Conservation (phyloP, 2,113 vertebrate genomes). For the Thunnus thynnus region DNA sequence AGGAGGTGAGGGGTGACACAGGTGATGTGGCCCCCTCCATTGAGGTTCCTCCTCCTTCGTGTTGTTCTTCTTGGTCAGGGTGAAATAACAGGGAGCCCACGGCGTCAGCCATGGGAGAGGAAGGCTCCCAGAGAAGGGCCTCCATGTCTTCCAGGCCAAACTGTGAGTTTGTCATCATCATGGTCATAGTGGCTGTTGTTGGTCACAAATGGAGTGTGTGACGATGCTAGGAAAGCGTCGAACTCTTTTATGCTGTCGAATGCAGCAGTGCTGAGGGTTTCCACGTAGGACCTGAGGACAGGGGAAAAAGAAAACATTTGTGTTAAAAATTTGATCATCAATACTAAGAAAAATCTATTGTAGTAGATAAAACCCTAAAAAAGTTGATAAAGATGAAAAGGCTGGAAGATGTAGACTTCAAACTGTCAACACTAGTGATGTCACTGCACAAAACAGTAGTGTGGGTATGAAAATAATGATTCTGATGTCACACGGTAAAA, state of each 20-base stretch:
- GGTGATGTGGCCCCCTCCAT: constrained; percentile 83
- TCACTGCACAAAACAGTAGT: neutral
- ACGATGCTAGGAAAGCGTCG: constrained; percentile 63
- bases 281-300: constrained; percentile 87
- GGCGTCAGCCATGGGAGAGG: constrained; percentile 95
- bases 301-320: neutral
- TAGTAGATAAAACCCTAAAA: too few species aligned
- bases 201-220: constrained; percentile 68
- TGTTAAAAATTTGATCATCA: constrained; percentile 3
- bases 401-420: too few species aligned
- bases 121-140: constrained; percentile 89
- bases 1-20: constrained; percentile 72
- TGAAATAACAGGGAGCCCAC: constrained; percentile 81
- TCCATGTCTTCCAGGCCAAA: constrained; percentile 92
- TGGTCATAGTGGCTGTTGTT: constrained; percentile 88
- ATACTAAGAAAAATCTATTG: too few species aligned
- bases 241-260: constrained; percentile 85
- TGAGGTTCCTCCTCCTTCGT: constrained; percentile 66
- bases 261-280: constrained; percentile 93
- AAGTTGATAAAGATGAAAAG: too few species aligned
- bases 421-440: too few species aligned
- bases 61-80: constrained; percentile 70
- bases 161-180: constrained; percentile 91
- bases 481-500: too few species aligned
- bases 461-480: neutral